A percentile compares a stretch with the other conserved stretches of the same genome.
Evolutionary conservation across 2,797 vertebrate species (phyloP).

Genomic region (Tenualosa ilisha): DNA sequence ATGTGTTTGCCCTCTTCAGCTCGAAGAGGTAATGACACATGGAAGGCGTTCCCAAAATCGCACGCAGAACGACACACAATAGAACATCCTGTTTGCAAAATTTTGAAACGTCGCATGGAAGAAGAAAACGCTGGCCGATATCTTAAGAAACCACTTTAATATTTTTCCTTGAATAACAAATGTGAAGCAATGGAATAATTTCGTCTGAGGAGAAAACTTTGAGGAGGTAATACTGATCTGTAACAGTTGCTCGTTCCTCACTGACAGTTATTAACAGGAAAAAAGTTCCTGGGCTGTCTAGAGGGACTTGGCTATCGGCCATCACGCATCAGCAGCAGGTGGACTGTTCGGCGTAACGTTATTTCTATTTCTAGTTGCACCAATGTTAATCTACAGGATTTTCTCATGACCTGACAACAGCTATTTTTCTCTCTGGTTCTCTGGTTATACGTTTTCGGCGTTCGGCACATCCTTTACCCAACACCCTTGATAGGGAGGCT

Average conservation of each 20-base stretch:
- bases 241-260: neutral
- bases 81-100: neutral
- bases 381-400: neutral
- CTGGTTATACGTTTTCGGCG: neutral
- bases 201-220: neutral
- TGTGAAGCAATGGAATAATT: neutral
- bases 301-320: neutral
- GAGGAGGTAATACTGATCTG: neutral
- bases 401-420: neutral
- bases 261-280: neutral
- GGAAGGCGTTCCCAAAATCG: conserved; percentile 8
- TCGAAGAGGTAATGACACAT: conserved; percentile 4
- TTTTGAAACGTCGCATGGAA: neutral
- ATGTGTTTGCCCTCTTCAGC: neutral
- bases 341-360: neutral
- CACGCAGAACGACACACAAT: neutral
- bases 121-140: neutral
- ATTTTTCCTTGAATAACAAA: neutral
- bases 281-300: neutral
- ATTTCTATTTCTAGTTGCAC: neutral
- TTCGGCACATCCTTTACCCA: neutral
- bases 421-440: neutral
- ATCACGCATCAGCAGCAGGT: neutral
- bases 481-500: neutral
- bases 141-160: no score